Base-by-base conservation (phyloP, 2,113 vertebrate genomes). In the Bufo gargarizans region DNA sequence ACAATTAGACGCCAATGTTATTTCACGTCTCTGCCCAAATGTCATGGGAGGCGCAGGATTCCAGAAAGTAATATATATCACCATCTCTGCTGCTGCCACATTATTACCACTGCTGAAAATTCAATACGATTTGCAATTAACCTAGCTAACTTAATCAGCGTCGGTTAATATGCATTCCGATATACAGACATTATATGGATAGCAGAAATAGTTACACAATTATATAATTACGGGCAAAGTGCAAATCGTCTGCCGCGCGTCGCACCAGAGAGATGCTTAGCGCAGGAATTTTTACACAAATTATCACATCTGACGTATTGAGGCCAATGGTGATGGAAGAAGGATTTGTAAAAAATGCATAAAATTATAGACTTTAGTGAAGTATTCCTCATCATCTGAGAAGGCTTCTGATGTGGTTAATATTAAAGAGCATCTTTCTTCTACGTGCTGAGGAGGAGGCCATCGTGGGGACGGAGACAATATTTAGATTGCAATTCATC, bases 211-310 rank as follows among this genome's bases (percentile, higher is more conserved):
- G 72, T 86, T 47, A 61, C 72, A 63, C 74, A 79, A 86, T 86
- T 77, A 79, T 86, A 47, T 86, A 86, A 87, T 87, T 87, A 87
- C 47, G 86, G 50, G 86, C 86, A 79, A 80, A 80, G 86, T 87
- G 77, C 77, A 87, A 81, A 87, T 80, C 49, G 61, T 47, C 86
- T 79, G 77, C 77, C 77, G 71, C 33, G 63, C 53, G 78, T 86
- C 33, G 69, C 77, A 55, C 13, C 5, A 13, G 63, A 79, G 50
- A 80, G 76, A 53, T 69, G 86, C 45, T 43, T 80, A 55, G 61
- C 49, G 7, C 76, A 50, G 58, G 50, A 69, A 56, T 86, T 79
- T 71, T 56, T 49, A 69, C 61, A 69, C 61, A 86, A 71, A 87
- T 87, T 79, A 80, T 77, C 8, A 50, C 61, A 20, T 80, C 77